Conservation (phyloP, 1,140 invertebrate species). For the Sitophilus oryzae region DNA sequence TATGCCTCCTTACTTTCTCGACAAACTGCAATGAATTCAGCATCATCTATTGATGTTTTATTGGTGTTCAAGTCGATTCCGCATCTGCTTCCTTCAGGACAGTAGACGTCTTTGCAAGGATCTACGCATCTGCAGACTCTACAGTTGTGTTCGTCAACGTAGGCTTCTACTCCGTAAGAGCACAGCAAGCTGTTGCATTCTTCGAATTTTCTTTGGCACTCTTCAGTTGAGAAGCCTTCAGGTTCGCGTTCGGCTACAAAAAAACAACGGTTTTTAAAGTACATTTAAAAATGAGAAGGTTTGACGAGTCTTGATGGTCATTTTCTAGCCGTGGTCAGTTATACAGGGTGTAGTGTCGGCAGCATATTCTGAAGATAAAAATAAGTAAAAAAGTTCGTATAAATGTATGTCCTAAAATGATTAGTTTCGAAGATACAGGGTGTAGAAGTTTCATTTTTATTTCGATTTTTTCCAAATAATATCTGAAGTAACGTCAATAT, state of each 20-base stretch:
- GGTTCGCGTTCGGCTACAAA: conserved; percentile 33
- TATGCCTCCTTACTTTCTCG: conserved; percentile 54
- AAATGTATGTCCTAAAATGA: too few species aligned
- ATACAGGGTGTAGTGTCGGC: too few species aligned
- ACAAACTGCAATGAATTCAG: conserved; percentile 55
- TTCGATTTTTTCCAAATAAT: too few species aligned
- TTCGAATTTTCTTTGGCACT: conserved; percentile 52
- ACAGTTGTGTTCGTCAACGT: conserved; percentile 59
- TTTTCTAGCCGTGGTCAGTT: too few species aligned
- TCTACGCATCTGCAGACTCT: conserved; percentile 69
- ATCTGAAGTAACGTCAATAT: too few species aligned
- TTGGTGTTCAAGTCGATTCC: conserved; percentile 53
- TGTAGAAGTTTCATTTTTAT: too few species aligned
- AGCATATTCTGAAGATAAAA: too few species aligned
- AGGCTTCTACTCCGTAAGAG: conserved; percentile 70
- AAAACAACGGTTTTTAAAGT: not conserved
- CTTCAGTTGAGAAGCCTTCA: conserved; percentile 40
- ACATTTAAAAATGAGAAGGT: too few species aligned
- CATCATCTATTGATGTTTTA: conserved; percentile 42
- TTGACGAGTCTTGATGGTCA: too few species aligned
- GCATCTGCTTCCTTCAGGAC: conserved; percentile 61
- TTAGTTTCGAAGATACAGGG: too few species aligned
- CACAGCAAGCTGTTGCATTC: conserved; percentile 60
- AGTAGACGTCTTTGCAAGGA: conserved; percentile 62
- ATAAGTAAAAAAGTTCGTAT: too few species aligned